These are phyloP conservation scores for Zygothrica quintamaculata DNA, from an alignment of 2,888 invertebrate species.

Conservation along the genomic window DNA sequence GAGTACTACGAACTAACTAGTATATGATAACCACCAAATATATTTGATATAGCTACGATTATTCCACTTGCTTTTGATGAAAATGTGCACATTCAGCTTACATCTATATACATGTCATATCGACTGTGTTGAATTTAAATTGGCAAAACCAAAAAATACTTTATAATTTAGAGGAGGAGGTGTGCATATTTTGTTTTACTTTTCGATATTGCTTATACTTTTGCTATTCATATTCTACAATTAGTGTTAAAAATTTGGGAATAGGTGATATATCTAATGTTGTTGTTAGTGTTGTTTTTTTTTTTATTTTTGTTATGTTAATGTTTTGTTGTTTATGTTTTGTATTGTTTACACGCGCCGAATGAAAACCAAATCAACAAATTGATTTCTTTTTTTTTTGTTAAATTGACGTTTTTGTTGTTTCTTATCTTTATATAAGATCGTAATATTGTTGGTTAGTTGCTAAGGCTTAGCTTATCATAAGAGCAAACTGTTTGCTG, in stretches of 20 bases:
- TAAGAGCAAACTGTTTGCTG: background rate
- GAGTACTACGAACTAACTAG: too few relatives aligned
- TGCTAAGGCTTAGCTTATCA: background rate
- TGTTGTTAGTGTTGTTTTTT: too few relatives aligned
- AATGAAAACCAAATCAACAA: constrained; percentile 85
- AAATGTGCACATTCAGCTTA: too few relatives aligned
- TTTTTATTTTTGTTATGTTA: constrained; percentile 15
- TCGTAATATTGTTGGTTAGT: constrained; percentile 15
- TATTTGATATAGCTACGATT: too few relatives aligned
- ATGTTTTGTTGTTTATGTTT: constrained; percentile 22
- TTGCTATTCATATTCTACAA: too few relatives aligned
- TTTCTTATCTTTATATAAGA: constrained; percentile 8
- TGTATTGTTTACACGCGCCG: constrained; percentile 74
- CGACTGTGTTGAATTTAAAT: constrained; percentile 49
- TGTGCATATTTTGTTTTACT: constrained; percentile 50
- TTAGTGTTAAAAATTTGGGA: too few relatives aligned
- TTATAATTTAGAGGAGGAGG: constrained; percentile 54
- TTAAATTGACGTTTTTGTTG: constrained; percentile 3
- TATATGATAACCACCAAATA: too few relatives aligned
- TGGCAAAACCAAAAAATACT: constrained; percentile 75
- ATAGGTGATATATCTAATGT: too few relatives aligned
- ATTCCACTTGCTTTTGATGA: too few relatives aligned
- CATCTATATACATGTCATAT: background rate
- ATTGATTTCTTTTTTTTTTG: constrained; percentile 29
- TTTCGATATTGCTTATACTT: too few relatives aligned